Conservation (phyloP, 2,888 invertebrate species). For the Morinoia aosen region DNA sequence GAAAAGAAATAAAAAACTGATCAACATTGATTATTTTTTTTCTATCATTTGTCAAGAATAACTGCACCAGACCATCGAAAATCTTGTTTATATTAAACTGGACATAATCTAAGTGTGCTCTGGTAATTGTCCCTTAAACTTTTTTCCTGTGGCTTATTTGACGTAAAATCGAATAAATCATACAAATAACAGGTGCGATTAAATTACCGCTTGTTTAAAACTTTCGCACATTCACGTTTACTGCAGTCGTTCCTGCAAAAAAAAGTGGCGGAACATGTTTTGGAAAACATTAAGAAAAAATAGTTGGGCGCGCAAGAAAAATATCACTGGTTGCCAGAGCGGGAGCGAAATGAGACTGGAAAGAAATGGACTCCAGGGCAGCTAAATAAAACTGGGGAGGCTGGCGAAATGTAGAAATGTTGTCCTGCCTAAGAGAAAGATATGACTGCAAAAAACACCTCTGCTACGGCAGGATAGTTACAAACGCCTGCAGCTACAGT, state of each 20-base stretch:
- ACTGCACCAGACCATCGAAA: too few species aligned
- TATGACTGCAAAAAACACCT: neutral
- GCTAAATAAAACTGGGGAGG: neutral
- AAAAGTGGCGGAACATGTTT: neutral
- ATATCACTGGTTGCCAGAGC: neutral
- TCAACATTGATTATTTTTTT: too few species aligned
- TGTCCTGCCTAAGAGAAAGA: slow-evolving; percentile 3
- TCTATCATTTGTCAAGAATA: too few species aligned
- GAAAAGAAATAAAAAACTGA: too few species aligned
- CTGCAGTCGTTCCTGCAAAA: neutral
- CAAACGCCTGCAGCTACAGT: neutral
- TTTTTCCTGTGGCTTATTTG: neutral
- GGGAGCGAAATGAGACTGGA: neutral
- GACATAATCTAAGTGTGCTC: neutral
- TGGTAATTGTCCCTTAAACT: neutral
- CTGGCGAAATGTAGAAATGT: neutral
- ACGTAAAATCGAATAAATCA: neutral
- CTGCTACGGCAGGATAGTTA: neutral
- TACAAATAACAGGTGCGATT: neutral
- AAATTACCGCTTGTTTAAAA: neutral
- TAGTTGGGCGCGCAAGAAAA: neutral
- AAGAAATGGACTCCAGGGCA: neutral
- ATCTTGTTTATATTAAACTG: too few species aligned
- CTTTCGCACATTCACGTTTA: neutral
- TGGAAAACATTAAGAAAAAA: neutral